phyloP scores from a whole-genome alignment of 2,888 invertebrate genomes.

The Meliscaeva auricollis region DNA sequence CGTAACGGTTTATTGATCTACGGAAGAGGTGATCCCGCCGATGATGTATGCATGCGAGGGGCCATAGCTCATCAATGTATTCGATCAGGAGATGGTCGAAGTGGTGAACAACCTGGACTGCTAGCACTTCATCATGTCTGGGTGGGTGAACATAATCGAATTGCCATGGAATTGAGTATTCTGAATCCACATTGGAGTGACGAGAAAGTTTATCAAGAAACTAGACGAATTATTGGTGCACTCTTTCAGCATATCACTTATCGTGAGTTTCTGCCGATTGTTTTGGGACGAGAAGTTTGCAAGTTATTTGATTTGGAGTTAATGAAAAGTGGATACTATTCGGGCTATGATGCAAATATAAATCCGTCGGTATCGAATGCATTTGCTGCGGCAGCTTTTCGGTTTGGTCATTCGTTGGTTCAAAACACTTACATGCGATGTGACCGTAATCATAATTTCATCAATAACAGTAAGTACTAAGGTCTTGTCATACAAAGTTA shows the following conservation, averaged over 20 bases:
- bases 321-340: constrained; percentile 88
- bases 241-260: constrained; percentile 94
- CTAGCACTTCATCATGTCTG: constrained; percentile 84
- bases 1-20: constrained; percentile 89
- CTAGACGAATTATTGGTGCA: constrained; percentile 92
- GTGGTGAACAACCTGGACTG: constrained; percentile 91
- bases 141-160: constrained; percentile 86
- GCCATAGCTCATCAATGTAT: constrained; percentile 91
- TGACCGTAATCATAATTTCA: constrained; percentile 88
- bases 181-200: constrained; percentile 95
- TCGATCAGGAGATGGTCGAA: constrained; percentile 90
- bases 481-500: neutral
- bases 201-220: constrained; percentile 93
- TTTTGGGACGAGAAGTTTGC: constrained; percentile 91
- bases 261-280: constrained; percentile 92
- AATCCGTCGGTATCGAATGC: constrained; percentile 92
- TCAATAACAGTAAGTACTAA: constrained; percentile 88
- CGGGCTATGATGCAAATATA: constrained; percentile 88
- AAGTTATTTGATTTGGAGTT: constrained; percentile 90
- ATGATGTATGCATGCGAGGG: constrained; percentile 89
- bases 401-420: constrained; percentile 94
- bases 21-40: constrained; percentile 88
- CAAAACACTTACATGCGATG: constrained; percentile 91
- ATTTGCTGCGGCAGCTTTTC: constrained; percentile 92
- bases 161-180: constrained; percentile 89